These are phyloP conservation scores for Lonchura striata DNA, from an alignment of 2,113 vertebrate genomes.

Conservation along the genomic window DNA sequence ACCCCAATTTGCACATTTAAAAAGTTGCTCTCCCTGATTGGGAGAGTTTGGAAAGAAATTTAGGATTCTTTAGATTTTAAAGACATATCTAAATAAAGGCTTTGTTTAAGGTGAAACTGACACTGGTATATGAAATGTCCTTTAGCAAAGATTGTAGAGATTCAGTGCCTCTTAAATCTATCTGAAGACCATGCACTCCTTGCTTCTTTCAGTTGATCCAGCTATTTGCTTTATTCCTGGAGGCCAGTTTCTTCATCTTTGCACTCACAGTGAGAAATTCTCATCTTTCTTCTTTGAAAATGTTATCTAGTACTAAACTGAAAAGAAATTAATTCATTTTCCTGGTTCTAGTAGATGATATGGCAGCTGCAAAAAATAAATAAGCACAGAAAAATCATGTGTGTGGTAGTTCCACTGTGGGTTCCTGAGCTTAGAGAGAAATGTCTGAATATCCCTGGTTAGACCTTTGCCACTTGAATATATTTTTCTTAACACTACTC, in stretches of 20 bases:
- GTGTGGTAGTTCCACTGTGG: not conserved
- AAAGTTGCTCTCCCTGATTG: not conserved
- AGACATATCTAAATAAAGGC: not conserved
- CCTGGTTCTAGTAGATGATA: not conserved
- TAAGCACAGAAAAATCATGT: not conserved
- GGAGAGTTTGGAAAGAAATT: not conserved
- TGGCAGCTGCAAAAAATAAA: not conserved
- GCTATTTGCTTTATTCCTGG: not conserved
- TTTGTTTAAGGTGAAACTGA: not conserved
- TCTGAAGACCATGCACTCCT: not conserved
- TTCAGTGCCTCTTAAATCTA: not conserved
- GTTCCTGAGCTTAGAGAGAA: not conserved
- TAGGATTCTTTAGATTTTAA: not conserved
- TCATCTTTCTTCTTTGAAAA: not conserved
- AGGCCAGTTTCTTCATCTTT: not conserved
- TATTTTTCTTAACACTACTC: not conserved
- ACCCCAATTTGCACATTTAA: not conserved
- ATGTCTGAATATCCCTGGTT: not conserved
- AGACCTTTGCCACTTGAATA: not conserved
- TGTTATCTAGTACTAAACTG: not conserved
- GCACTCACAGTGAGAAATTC: not conserved
- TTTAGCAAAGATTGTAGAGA: not conserved
- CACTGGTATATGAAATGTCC: not conserved
- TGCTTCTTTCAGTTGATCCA: not conserved
- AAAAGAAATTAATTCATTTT: not conserved